Evolutionary conservation across 2,113 vertebrate species (phyloP).

Genomic region (Progne subis): DNA sequence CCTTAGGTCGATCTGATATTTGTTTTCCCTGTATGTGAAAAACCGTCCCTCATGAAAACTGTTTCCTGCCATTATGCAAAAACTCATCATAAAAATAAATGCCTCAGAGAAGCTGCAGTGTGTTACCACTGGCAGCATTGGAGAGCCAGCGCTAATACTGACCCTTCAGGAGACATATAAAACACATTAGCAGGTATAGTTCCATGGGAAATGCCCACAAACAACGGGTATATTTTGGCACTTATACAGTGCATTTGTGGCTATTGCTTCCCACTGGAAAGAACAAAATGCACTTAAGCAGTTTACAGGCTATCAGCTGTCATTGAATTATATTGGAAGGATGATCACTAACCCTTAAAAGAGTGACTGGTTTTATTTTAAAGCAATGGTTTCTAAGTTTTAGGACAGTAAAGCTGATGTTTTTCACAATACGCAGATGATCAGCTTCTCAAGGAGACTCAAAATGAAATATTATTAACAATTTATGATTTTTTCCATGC

Average conservation of each 20-base stretch:
- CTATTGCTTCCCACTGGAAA: background rate
- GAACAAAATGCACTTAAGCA: background rate
- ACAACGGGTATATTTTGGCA: background rate
- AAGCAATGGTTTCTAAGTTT: background rate
- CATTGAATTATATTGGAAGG: background rate
- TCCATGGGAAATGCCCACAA: background rate
- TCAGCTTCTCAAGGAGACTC: background rate
- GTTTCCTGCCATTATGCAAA: background rate
- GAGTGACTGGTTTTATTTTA: background rate
- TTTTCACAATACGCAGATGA: conserved; percentile 19
- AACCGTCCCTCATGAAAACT: background rate
- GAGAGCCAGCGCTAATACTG: background rate
- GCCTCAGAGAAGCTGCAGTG: background rate
- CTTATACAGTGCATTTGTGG: background rate
- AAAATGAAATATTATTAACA: conserved; percentile 28
- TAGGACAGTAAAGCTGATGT: background rate
- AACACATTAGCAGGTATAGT: background rate
- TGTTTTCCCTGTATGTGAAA: background rate
- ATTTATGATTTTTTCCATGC: conserved; percentile 27
- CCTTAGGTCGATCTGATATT: background rate
- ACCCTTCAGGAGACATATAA: background rate
- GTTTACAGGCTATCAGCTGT: background rate
- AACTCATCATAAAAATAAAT: background rate
- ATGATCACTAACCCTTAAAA: background rate
- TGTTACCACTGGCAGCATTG: background rate